Evolutionary conservation across 2,113 vertebrate species (phyloP).

Genomic region (Chloroceryle aenea): DNA sequence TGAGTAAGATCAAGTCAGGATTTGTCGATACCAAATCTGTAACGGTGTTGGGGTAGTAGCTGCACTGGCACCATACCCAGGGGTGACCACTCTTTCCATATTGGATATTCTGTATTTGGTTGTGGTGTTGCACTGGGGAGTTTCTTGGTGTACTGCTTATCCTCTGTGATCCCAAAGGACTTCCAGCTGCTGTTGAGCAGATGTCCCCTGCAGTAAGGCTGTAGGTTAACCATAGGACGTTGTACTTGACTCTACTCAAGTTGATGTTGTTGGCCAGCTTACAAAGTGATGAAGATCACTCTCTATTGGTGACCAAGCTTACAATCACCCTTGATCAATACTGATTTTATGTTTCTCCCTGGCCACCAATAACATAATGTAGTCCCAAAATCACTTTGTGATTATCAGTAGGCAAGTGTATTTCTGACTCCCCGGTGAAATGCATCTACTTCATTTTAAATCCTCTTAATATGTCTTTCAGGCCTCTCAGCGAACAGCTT

Average conservation of each 20-base stretch:
- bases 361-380: fast-evolving
- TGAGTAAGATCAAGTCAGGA: not conserved
- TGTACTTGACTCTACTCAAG: not conserved
- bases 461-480: not conserved
- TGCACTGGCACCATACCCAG: not conserved
- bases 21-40: fast-evolving
- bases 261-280: not conserved
- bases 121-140: not conserved
- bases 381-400: not conserved
- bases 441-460: not conserved
- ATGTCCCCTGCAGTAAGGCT: not conserved
- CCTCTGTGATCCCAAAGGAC: not conserved
- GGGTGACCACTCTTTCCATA: not conserved
- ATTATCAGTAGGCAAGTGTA: not conserved
- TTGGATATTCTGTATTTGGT: not conserved
- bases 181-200: not conserved
- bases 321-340: not conserved
- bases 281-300: not conserved
- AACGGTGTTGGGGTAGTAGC: too few relatives aligned
- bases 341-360: not conserved
- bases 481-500: not conserved
- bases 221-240: not conserved
- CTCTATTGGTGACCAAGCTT: not conserved
- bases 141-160: not conserved
- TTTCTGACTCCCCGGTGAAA: not conserved